phyloP scores from a whole-genome alignment of 2,888 invertebrate genomes.

The Chydorus sphaericus region DNA sequence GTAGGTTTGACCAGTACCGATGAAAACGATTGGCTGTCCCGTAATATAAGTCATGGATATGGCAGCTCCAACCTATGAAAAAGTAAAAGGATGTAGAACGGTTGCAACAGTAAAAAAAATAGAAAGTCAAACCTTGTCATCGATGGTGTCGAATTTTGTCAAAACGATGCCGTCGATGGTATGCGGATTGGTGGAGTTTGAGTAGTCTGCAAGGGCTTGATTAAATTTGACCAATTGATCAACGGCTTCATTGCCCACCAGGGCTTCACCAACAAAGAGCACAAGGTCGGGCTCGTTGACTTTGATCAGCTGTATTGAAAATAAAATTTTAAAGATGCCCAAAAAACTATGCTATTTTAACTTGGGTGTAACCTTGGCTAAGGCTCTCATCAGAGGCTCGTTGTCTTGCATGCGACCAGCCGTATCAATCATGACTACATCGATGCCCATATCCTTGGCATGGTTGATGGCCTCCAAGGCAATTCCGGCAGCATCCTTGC shows the following conservation, averaged over 20 bases:
- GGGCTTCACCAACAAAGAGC: constrained; percentile 96
- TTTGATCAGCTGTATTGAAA: constrained; percentile 53
- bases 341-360: neutral
- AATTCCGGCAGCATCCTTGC: constrained; percentile 97
- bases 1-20: constrained; percentile 98
- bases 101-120: neutral
- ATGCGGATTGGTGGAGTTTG: constrained; percentile 60
- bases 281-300: constrained; percentile 96
- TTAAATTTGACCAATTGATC: constrained; percentile 99
- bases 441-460: constrained; percentile 64
- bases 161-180: constrained; percentile 97
- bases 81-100: neutral
- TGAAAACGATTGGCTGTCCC: constrained; percentile 97
- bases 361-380: constrained; percentile 54
- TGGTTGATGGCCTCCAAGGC: constrained; percentile 91
- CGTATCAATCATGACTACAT: constrained; percentile 94
- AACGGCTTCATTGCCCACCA: constrained; percentile 99
- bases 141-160: constrained; percentile 99
- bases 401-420: constrained; percentile 99
- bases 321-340: neutral
- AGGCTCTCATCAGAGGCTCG: constrained; percentile 93
- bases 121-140: constrained; percentile 61
- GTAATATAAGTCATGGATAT: constrained; percentile 99
- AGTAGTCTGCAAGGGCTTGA: constrained; percentile 88
- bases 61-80: constrained; percentile 72